Evolutionary conservation across 2,797 vertebrate genomes (phyloP).

Genomic region (Clarias platycephalus): DNA sequence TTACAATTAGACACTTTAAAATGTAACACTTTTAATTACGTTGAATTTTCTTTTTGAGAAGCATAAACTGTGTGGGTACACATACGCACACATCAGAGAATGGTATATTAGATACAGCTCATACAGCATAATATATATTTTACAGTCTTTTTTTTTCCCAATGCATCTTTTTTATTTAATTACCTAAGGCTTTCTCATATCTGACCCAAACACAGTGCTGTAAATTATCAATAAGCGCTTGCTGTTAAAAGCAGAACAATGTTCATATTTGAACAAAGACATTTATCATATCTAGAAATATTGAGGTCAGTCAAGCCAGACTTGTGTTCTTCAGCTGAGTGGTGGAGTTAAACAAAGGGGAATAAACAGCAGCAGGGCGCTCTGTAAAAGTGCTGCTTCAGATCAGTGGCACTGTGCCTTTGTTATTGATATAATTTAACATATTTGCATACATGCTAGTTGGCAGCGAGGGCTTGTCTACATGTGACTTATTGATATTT

Average conservation of each 20-base stretch:
- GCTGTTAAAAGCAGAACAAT: not conserved
- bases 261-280: not conserved
- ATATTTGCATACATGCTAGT: slow-evolving; percentile 7
- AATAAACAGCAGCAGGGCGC: not conserved
- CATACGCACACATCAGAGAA: too few relatives aligned
- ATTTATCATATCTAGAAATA: not conserved
- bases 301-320: slow-evolving; percentile 7
- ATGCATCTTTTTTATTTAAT: not conserved
- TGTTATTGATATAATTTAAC: slow-evolving; percentile 24
- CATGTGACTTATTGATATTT: slow-evolving; percentile 8
- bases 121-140: too few relatives aligned
- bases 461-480: slow-evolving; percentile 1
- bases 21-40: not conserved
- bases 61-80: not conserved
- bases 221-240: not conserved
- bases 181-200: not conserved
- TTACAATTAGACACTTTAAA: too few relatives aligned
- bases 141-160: not conserved
- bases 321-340: not conserved
- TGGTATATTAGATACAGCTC: too few relatives aligned
- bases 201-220: not conserved
- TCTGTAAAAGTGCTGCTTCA: slow-evolving; percentile 16
- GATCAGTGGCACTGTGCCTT: slow-evolving; percentile 10
- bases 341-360: not conserved
- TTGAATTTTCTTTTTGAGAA: not conserved